A percentile compares a stretch with the other conserved stretches of the same genome.
phyloP scores from a whole-genome alignment of 2,113 vertebrate species.

The Opisthocomus hoazin region DNA sequence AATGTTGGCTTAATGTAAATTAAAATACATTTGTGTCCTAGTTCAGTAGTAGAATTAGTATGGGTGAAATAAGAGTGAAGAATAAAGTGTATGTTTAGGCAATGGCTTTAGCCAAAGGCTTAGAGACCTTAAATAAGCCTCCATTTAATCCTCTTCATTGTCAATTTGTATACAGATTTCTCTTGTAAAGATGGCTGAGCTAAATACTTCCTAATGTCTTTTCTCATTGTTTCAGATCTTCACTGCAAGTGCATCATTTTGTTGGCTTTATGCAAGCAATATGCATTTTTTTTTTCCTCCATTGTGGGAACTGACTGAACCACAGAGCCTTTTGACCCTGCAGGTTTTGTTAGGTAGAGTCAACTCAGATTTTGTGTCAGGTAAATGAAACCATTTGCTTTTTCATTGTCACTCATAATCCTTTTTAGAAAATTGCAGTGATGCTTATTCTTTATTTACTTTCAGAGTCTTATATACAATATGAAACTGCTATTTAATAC shows the following conservation, averaged over 20 bases:
- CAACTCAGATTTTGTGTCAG: slow-evolving; percentile 76
- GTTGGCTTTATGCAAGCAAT: neutral
- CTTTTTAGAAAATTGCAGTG: neutral
- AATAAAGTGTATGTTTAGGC: neutral
- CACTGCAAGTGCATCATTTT: neutral
- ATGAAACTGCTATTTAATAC: neutral
- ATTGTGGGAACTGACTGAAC: slow-evolving; percentile 72
- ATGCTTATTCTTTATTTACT: neutral
- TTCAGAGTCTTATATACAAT: neutral
- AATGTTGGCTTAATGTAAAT: neutral
- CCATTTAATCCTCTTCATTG: neutral
- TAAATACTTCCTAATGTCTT: neutral
- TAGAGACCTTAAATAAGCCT: neutral
- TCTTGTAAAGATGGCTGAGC: neutral
- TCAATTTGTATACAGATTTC: neutral
- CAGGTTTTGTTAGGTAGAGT: slow-evolving; percentile 75
- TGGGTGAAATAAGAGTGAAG: neutral
- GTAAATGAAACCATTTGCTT: slow-evolving; percentile 49
- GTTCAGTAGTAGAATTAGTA: neutral
- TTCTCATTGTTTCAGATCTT: neutral
- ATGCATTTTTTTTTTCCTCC: neutral
- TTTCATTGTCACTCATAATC: neutral
- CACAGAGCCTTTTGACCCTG: slow-evolving; percentile 77
- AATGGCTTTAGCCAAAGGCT: neutral
- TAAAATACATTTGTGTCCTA: neutral